Evolutionary conservation across 2,113 vertebrate species (phyloP), one percentile per base, ranked within the genome.

Genomic region (Mobula hypostoma): DNA sequence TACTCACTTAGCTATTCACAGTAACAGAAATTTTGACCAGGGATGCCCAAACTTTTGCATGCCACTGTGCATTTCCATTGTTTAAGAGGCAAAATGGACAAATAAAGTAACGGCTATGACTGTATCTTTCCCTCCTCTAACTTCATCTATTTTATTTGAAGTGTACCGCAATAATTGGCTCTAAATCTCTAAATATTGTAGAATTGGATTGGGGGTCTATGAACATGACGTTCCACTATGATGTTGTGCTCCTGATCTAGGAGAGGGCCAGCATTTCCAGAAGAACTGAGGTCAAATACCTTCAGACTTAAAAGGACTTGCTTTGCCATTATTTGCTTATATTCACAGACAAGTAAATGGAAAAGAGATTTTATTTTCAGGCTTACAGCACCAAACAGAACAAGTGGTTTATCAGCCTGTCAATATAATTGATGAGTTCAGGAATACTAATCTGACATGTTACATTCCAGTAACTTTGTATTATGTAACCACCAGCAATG

Each of bases 11-110:
- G 36, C 36, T 36, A 36, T 36, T 36, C 36, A 36, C 36, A 36
- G 36, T 36, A 36, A 36, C 36, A 36, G 36, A 36, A 36, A 36
- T 36, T 36, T 36, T 36, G 36, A 36, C 36, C 36, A 36, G 36
- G 36, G 36, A 0, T 36, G 36, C 36, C 36, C 36, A 36, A 36
- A 36, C 36, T 36, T 36, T 36, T 36, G 36, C 36, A 36, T 36
- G 36, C 36, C 36, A 36, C 36, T 36, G 94, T 99, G 99, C 0
- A 99, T 97, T 94, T 98, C 98, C 94, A 98, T 97, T 0, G 98
- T 98, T 95, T 98, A 99, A 58, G 98, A 98, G 97, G 98, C 99
- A 96, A 99, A 99, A 94, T 99, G 99, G 85, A 98, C 98, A 98
- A 98, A 99, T 27, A 99, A 95, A 48, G 98, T 98, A 94, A 99